Evolutionary conservation across 2,888 invertebrate species (phyloP).

Genomic region (Mimas tiliae): DNA sequence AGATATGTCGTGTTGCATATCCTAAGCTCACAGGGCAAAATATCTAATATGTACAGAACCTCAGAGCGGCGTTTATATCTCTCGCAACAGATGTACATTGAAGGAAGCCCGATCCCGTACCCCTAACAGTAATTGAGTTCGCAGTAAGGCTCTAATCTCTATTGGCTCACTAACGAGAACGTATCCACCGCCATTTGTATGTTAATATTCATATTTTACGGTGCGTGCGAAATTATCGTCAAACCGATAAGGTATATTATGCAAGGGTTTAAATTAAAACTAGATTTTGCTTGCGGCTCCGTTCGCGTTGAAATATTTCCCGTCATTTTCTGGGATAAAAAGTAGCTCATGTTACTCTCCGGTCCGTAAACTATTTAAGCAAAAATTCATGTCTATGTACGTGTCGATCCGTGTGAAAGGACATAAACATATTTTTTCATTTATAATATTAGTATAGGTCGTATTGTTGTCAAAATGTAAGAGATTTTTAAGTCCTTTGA

Average conservation of each 20-base stretch:
- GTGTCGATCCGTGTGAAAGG: no score
- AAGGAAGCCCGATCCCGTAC: neutral
- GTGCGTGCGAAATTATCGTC: conserved; percentile 12
- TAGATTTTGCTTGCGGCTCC: neutral
- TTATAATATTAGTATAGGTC: no score
- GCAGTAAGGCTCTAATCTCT: conserved; percentile 18
- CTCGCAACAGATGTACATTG: neutral
- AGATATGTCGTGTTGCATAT: no score
- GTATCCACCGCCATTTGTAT: conserved; percentile 9
- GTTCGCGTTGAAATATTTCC: no score
- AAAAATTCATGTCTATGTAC: no score
- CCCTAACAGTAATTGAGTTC: conserved; percentile 20
- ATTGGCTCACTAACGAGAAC: conserved; percentile 19
- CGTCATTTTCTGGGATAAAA: no score
- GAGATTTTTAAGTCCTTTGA: no score
- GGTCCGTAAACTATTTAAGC: no score
- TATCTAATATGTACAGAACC: conserved; percentile 6
- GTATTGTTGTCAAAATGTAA: no score
- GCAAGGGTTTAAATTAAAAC: neutral
- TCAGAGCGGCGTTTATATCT: neutral
- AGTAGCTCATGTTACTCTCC: no score
- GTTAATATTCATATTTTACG: conserved; percentile 24
- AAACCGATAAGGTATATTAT: neutral
- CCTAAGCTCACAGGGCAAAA: no score
- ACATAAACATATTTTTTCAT: no score